A percentile compares a stretch with the other conserved stretches of the same genome.
These are phyloP conservation scores for Smittia aterrima DNA, from an alignment of 2,888 invertebrate species.

Conservation along the genomic window DNA sequence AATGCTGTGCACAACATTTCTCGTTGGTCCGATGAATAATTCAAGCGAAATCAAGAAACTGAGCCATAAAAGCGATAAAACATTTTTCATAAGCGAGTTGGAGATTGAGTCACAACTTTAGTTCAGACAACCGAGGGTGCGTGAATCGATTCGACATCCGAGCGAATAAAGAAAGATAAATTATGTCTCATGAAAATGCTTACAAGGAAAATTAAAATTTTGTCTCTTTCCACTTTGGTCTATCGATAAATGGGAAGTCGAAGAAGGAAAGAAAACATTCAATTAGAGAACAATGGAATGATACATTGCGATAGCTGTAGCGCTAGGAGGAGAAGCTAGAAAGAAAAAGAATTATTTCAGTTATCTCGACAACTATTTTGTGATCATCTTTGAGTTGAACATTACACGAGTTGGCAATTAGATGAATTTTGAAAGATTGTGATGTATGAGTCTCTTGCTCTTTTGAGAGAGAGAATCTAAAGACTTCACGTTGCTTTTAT, in stretches of 20 bases:
- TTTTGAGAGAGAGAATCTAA: background rate
- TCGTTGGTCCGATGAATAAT: no score
- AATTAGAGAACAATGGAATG: conserved; percentile 18
- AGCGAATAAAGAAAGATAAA: background rate
- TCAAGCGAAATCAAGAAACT: no score
- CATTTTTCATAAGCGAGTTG: no score
- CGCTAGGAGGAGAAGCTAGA: background rate
- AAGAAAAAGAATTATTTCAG: background rate
- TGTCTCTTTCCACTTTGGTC: background rate
- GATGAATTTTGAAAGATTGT: background rate
- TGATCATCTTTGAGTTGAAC: background rate
- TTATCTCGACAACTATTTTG: background rate
- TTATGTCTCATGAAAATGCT: background rate
- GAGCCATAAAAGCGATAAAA: no score
- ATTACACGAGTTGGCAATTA: conserved; percentile 21
- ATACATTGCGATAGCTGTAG: conserved; percentile 1
- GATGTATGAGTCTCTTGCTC: background rate
- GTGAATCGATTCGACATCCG: background rate
- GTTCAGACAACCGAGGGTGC: background rate
- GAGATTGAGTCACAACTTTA: no score
- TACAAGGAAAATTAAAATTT: background rate
- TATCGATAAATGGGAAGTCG: background rate
- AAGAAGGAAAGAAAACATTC: background rate
- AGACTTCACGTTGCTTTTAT: background rate
- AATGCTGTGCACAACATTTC: no score